These are phyloP conservation scores for Chaetodon auriga DNA, from an alignment of 2,113 vertebrate species.

Conservation along the genomic window DNA sequence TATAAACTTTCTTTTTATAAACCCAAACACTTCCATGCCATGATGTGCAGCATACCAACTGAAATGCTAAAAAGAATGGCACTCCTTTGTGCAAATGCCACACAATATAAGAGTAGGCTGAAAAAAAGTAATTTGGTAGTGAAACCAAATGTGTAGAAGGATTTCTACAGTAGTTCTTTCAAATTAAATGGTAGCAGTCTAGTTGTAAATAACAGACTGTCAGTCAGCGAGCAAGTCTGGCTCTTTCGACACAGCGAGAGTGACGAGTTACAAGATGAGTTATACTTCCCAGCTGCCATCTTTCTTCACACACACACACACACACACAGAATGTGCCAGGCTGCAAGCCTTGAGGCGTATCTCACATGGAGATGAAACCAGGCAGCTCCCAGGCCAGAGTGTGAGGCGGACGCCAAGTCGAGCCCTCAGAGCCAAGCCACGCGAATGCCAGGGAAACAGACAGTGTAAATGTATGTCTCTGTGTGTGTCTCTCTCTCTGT, in stretches of 20 bases:
- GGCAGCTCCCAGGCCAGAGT: constrained; percentile 49
- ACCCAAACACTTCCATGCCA: constrained; percentile 57
- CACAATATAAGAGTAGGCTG: constrained; percentile 7
- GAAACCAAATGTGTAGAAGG: constrained; percentile 25
- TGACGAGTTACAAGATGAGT: constrained; percentile 67
- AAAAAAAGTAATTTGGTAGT: not conserved
- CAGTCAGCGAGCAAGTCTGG: constrained; percentile 46
- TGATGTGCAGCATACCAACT: constrained; percentile 37
- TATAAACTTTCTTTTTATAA: constrained; percentile 65
- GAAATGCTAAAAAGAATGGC: constrained; percentile 11
- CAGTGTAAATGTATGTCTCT: constrained; percentile 27
- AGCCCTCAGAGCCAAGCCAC: constrained; percentile 38
- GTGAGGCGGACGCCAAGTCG: constrained; percentile 46
- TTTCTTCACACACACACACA: constrained; percentile 34
- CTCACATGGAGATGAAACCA: constrained; percentile 65
- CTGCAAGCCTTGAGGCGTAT: constrained; percentile 56
- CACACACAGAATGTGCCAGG: constrained; percentile 58
- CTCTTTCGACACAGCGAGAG: constrained; percentile 41
- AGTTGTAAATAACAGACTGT: constrained; percentile 58
- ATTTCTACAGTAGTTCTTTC: constrained; percentile 53
- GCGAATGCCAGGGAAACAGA: constrained; percentile 57
- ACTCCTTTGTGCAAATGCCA: not conserved
- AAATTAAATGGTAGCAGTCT: constrained; percentile 57
- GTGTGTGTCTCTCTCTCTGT: not conserved
- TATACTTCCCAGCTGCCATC: constrained; percentile 68